These are phyloP conservation scores for Phylloscopus trochiloides DNA, from an alignment of 2,113 vertebrate species.

Conservation along the genomic window DNA sequence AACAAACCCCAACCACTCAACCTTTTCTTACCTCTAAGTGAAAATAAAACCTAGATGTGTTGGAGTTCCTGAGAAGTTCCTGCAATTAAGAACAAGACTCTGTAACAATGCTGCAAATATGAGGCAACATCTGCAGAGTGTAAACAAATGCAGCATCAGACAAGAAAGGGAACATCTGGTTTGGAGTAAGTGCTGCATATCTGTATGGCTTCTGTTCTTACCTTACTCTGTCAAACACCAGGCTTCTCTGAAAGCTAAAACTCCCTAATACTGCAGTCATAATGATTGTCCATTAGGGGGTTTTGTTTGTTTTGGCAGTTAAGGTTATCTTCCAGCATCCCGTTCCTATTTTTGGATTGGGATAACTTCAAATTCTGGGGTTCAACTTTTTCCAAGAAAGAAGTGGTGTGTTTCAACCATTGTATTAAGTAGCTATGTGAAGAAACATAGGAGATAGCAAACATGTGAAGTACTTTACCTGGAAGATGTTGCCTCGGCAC, in stretches of 20 bases:
- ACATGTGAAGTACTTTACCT: conserved; percentile 63
- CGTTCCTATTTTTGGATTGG: neutral
- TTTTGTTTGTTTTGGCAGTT: neutral
- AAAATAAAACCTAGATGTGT: conserved; percentile 73
- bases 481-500: conserved; percentile 80
- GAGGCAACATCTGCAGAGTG: neutral
- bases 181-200: neutral
- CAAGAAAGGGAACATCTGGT: neutral
- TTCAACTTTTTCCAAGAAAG: neutral
- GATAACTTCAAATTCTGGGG: neutral
- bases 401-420: neutral
- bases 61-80: conserved; percentile 74
- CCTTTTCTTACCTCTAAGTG: conserved; percentile 74
- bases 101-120: neutral
- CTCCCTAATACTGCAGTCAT: neutral
- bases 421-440: neutral
- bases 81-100: conserved; percentile 54
- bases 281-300: neutral
- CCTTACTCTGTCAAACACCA: neutral
- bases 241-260: neutral
- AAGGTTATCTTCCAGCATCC: neutral
- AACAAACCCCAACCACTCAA: neutral
- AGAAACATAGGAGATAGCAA: neutral
- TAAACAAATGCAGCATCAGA: neutral
- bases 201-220: neutral